Base-by-base conservation (phyloP, 1,140 invertebrate genomes). In the Dreissena polymorpha region DNA sequence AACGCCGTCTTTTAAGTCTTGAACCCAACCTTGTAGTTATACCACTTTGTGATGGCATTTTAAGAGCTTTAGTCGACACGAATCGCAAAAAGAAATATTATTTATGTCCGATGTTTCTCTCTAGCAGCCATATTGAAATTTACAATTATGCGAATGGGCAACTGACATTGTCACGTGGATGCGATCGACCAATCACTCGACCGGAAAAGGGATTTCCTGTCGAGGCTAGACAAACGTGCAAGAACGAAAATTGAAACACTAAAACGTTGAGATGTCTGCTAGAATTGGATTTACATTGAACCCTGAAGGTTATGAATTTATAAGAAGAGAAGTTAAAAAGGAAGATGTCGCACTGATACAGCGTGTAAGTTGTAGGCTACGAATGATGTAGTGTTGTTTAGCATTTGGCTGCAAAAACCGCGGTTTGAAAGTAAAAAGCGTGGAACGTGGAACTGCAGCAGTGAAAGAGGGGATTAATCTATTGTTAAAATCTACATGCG, bases 81-180 rank as follows among this genome's bases (percentile, higher is more conserved):
- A 87, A 69, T 71, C 51, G 49, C 39, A 69, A 64, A 78, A 82
- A 53, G 78, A 77, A 81, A 85, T 65, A 85, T 49, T 83, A 79
- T 71, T 73, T 64, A 65, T 63, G 29, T 76, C 74, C 80, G 73
- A 86, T 55, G 55, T 74, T 57, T 21, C 10, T 27, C 18, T 71
- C 70, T 39, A 51, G 90, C 85, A 87, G 90, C 90, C 90, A 90
- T 91, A 85, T 90, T 91, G 89, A 88, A 89, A 86, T 85, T 86
- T 86, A 87, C 77, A 71, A 75, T 87, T 90, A 86, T 83, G 73
- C 77, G 79, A 88, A 79, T 89, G 88, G 88, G 85, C 83, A 88
- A 86, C 84, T 83, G 77, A 70, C 84, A 76, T 74, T 82, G 53
- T 89, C 90, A 91, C 89, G 87, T 91, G 90, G 69, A 64, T 18